These are phyloP conservation scores for Smithornis capensis DNA, from an alignment of 2,113 vertebrate genomes.

Conservation along the genomic window DNA sequence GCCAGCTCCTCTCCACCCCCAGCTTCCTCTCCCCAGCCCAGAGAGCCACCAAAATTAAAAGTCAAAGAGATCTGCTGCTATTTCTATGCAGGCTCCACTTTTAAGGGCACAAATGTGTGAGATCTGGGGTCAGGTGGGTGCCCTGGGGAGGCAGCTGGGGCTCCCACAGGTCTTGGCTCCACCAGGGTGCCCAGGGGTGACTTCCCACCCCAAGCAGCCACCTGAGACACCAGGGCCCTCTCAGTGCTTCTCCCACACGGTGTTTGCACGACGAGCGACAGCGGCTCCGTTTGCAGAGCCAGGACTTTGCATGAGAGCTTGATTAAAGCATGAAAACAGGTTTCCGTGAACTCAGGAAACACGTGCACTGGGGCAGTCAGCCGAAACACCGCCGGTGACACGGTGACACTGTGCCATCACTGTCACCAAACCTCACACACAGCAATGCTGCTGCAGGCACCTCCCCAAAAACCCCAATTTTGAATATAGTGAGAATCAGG, in stretches of 20 bases:
- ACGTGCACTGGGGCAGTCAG: neutral
- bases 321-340: rapidly evolving
- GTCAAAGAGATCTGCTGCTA: neutral
- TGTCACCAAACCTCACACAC: neutral
- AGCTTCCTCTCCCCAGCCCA: slow-evolving; percentile 31
- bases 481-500: neutral
- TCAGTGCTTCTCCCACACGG: rapidly evolving
- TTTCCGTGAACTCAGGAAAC: neutral
- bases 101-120: rapidly evolving
- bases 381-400: neutral
- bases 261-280: neutral
- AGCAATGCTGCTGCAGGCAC: neutral
- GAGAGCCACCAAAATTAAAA: slow-evolving; percentile 14
- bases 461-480: rapidly evolving
- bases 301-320: neutral
- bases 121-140: neutral
- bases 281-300: rapidly evolving
- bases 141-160: neutral
- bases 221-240: rapidly evolving
- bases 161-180: neutral
- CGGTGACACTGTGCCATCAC: rapidly evolving
- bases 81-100: neutral
- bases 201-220: neutral
- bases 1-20: slow-evolving; percentile 15
- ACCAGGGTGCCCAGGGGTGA: neutral